phyloP scores from a whole-genome alignment of 2,888 invertebrate species.

The Pheosia tremula region DNA sequence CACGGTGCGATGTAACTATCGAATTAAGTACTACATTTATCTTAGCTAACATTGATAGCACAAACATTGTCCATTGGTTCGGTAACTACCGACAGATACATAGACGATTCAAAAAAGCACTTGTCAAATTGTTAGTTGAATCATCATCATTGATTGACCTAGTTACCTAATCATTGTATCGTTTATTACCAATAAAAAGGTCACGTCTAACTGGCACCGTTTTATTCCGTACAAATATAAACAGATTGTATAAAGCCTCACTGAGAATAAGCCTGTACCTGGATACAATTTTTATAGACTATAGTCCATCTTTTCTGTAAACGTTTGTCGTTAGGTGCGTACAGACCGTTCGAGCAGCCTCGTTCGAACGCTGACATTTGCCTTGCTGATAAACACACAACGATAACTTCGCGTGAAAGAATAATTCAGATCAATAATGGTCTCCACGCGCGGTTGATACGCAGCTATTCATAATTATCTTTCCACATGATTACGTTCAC shows the following conservation, averaged over 20 bases:
- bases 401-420: no score
- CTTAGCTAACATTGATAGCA: constrained; percentile 16
- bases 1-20: constrained; percentile 59
- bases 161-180: constrained; percentile 1
- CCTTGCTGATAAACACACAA: no score
- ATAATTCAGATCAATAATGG: no score
- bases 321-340: no score
- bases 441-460: neutral
- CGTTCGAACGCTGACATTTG: no score
- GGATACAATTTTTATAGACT: no score
- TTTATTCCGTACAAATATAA: neutral
- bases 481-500: constrained; percentile 12
- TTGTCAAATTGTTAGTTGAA: neutral
- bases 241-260: no score
- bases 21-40: constrained; percentile 64
- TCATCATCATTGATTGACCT: neutral
- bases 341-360: no score
- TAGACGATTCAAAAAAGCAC: neutral
- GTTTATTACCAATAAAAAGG: neutral
- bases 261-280: no score
- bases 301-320: no score
- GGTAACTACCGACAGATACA: neutral
- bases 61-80: neutral
- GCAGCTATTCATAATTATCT: neutral
- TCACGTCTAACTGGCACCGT: neutral